A percentile compares a stretch with the other conserved stretches of the same genome.
phyloP scores from a whole-genome alignment of 1,140 invertebrate genomes.

The Drosophila nigrodunni region DNA sequence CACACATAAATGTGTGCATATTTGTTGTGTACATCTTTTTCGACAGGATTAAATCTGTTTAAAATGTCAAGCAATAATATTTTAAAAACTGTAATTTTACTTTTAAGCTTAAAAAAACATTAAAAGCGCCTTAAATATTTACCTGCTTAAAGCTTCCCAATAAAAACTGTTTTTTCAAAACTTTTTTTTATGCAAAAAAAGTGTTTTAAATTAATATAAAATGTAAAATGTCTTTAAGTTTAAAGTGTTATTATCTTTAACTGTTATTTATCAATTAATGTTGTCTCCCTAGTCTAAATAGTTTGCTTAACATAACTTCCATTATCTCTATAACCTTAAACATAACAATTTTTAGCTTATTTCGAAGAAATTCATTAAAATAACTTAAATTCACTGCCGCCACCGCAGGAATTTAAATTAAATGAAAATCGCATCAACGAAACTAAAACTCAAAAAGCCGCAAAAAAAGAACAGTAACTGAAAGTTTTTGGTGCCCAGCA shows the following conservation, averaged over 20 bases:
- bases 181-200: too few species aligned
- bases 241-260: too few species aligned
- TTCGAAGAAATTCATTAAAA: constrained; percentile 47
- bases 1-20: constrained; percentile 12
- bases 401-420: constrained; percentile 68
- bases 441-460: constrained; percentile 1
- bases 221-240: too few species aligned
- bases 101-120: not conserved
- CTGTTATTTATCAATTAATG: too few species aligned
- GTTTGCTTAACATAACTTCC: not conserved
- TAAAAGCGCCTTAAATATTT: too few species aligned
- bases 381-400: constrained; percentile 25
- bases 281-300: not conserved
- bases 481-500: not conserved
- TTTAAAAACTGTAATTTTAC: too few species aligned
- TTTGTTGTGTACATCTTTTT: constrained; percentile 39
- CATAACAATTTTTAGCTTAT: constrained; percentile 49
- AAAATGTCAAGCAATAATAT: constrained; percentile 12
- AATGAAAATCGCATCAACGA: constrained; percentile 47
- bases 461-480: not conserved
- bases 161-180: too few species aligned
- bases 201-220: too few species aligned
- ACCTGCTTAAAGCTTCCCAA: too few species aligned
- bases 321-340: not conserved
- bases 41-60: constrained; percentile 40